Evolutionary conservation across 2,113 vertebrate species (phyloP), one percentile per base, ranked within the genome.

Genomic region (Ploceus nigricollis): DNA sequence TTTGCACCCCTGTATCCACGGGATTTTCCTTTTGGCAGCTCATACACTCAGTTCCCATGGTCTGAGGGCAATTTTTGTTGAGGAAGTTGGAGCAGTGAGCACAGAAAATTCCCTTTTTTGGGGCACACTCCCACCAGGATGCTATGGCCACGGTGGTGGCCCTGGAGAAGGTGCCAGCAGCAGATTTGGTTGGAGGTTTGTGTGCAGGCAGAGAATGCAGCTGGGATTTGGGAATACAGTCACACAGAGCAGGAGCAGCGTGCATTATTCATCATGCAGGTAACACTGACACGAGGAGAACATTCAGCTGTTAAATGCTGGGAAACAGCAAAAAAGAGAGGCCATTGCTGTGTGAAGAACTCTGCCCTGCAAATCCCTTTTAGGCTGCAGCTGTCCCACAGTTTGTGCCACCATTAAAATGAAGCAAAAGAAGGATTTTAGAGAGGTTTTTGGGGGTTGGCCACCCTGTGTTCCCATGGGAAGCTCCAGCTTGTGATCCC

Each of bases 211-310:
- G 56, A 70, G 50, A 76, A 82, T 11, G 58, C 84, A 86, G 48
- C n/a, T n/a, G 81, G 85, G 87, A 40, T 84, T 94, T 58, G 75
- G 92, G 84, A 64, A 45, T 2, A 27, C 73, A 45, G 72, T 40
- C 75, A 82, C 85, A 63, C 65, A 27, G 82, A 87, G 83, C 72
- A 65, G 60, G 45, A 92, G 60, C 53, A 23, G 39, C 2, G 71
- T 85, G 76, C 79, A 85, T 95, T 94, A 93, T 91, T 92, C 92
- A 91, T 90, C 94, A 65, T 27, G 45, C 57, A 96, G 90, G 82
- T 93, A 93, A 31, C 75, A 9, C 57, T 50, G 89, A 91, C 88
- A 93, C 45, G 60, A 65, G 40, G 58, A 95, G 70, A 85, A 72
- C 92, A 82, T 30, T 85, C 57, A 18, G 70, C 57, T 93, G 76